Evolutionary conservation across 2,888 invertebrate genomes (phyloP).

Genomic region (Caenorhabditis sp.): DNA sequence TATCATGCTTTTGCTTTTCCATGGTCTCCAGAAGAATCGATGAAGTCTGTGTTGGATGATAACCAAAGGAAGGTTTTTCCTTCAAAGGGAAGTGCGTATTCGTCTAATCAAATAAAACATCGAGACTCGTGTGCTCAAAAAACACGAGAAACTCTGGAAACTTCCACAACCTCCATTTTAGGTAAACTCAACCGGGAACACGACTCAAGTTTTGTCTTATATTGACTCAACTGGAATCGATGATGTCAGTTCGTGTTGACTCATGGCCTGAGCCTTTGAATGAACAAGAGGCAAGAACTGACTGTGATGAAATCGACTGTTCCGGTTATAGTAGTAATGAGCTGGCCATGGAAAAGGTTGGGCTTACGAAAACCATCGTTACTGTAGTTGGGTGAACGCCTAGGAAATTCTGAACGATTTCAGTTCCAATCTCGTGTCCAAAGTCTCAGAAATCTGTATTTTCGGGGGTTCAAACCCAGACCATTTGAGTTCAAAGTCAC

Average conservation of each 20-base stretch:
- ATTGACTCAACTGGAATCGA: constrained; percentile 28
- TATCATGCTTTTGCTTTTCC: background rate
- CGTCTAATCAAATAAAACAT: background rate
- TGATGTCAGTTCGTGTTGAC: constrained; percentile 28
- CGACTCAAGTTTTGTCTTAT: constrained; percentile 27
- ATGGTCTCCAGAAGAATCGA: constrained; percentile 3
- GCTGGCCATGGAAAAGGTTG: no score
- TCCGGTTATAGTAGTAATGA: constrained; percentile 12
- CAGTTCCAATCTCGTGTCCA: no score
- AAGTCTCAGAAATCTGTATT: no score
- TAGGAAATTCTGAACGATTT: no score
- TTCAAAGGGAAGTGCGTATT: background rate
- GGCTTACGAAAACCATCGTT: no score
- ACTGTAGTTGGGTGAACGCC: no score
- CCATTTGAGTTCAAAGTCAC: no score
- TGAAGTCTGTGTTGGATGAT: constrained; percentile 10
- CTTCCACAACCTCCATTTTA: background rate
- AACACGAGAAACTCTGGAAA: background rate
- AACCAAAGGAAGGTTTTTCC: constrained; percentile 5
- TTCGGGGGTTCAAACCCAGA: no score
- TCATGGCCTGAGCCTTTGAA: constrained; percentile 23
- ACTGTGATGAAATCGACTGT: constrained; percentile 13
- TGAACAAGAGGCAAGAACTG: background rate
- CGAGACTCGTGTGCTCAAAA: no score
- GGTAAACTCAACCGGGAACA: constrained; percentile 6